These are phyloP conservation scores for Brachionus sp. DNA, from an alignment of 1,140 invertebrate species.

Conservation along the genomic window DNA sequence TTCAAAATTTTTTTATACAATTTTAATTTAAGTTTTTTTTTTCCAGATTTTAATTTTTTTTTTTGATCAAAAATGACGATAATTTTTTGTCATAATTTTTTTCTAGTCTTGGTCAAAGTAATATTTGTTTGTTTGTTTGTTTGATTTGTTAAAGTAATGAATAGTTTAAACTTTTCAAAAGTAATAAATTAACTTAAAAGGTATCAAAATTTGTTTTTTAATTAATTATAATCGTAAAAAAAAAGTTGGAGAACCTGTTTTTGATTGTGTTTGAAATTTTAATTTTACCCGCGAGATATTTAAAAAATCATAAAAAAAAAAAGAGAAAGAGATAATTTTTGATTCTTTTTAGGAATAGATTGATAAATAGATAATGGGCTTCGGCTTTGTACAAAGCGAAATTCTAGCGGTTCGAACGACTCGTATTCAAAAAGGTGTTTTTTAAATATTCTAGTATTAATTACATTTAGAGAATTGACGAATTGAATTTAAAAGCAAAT, in stretches of 20 bases:
- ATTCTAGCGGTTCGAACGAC: not conserved
- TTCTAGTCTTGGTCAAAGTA: no score
- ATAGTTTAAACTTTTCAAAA: no score
- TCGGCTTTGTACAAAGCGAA: not conserved
- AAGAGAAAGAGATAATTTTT: slow-evolving; percentile 3
- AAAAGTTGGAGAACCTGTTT: not conserved
- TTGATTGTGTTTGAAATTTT: slow-evolving; percentile 18
- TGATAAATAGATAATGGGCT: slow-evolving; percentile 20
- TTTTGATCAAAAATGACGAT: no score
- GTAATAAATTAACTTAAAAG: not conserved
- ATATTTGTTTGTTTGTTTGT: no score
- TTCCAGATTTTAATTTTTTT: no score
- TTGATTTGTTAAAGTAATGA: no score
- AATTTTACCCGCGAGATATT: slow-evolving; percentile 31
- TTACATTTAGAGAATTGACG: not conserved
- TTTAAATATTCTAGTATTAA: slow-evolving; percentile 16
- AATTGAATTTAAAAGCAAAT: not conserved
- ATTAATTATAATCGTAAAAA: not conserved
- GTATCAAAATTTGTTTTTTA: not conserved
- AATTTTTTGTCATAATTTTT: no score
- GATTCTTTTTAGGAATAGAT: not conserved
- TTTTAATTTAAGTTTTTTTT: no score
- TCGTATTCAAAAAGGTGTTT: slow-evolving; percentile 17
- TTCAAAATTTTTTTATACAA: no score
- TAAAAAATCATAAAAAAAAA: not conserved